These are phyloP conservation scores for Trichopria drosophilae DNA, from an alignment of 2,888 invertebrate species.

Conservation along the genomic window DNA sequence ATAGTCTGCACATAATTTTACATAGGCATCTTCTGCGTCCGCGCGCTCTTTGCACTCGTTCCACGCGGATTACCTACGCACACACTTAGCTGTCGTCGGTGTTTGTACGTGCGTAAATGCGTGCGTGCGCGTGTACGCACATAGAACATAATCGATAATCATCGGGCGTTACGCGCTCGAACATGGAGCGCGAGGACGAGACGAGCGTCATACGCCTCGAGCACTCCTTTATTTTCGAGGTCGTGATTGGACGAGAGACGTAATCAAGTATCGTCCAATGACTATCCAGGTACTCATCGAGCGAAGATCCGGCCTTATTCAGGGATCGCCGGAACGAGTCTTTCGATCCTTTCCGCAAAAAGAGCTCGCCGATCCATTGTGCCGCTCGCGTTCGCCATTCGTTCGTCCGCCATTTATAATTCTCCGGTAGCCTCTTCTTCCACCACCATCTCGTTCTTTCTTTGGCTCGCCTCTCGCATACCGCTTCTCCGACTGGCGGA, in stretches of 20 bases:
- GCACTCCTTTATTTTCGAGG: slow-evolving; percentile 34
- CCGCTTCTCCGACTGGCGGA: slow-evolving; percentile 16
- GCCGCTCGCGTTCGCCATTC: slow-evolving; percentile 36
- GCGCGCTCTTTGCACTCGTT: too few relatives aligned
- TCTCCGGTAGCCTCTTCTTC: not conserved
- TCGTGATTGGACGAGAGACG: slow-evolving; percentile 43
- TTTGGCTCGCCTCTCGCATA: slow-evolving; percentile 8
- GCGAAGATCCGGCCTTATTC: slow-evolving; percentile 54
- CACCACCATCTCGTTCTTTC: not conserved
- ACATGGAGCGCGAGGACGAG: too few relatives aligned
- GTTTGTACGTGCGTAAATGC: too few relatives aligned
- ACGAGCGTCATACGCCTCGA: slow-evolving; percentile 21
- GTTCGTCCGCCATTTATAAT: slow-evolving; percentile 35
- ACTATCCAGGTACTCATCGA: slow-evolving; percentile 46
- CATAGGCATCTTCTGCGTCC: too few relatives aligned
- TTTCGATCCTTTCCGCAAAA: slow-evolving; percentile 45
- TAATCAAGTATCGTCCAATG: slow-evolving; percentile 40
- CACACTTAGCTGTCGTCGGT: too few relatives aligned
- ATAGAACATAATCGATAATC: too few relatives aligned
- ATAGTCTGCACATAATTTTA: too few relatives aligned
- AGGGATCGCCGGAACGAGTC: slow-evolving; percentile 18
- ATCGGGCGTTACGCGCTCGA: slow-evolving; percentile 30
- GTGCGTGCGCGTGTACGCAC: too few relatives aligned
- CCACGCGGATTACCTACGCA: too few relatives aligned
- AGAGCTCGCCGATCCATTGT: slow-evolving; percentile 43